Percentiles rank a stretch among this genome's conserved stretches.
phyloP scores from a whole-genome alignment of 2,888 invertebrate genomes.

The Miltochrista miniata region DNA sequence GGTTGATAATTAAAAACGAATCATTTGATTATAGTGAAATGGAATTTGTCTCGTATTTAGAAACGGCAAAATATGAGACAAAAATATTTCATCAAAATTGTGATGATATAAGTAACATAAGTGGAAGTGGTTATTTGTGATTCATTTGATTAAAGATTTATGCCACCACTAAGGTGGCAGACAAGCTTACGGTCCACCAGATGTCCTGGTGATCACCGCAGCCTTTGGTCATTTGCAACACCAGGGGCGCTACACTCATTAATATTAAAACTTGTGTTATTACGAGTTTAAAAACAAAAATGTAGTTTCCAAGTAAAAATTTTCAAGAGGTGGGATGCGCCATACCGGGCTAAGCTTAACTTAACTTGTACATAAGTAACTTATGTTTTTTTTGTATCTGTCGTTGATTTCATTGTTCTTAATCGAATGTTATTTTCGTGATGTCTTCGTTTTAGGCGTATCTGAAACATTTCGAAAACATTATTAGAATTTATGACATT shows the following conservation, averaged over 20 bases:
- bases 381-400: conserved; percentile 54
- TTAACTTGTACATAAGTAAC: conserved; percentile 64
- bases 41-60: background rate
- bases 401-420: conserved; percentile 61
- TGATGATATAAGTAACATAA: no score
- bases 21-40: background rate
- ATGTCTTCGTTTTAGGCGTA: conserved; percentile 70
- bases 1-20: no score
- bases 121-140: no score
- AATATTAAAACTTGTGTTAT: no score
- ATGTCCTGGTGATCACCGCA: no score
- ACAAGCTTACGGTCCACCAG: no score
- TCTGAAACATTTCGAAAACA: conserved; percentile 51
- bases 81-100: no score
- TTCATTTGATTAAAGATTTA: no score
- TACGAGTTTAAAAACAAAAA: background rate
- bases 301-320: conserved; percentile 19
- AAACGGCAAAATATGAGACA: no score
- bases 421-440: conserved; percentile 47
- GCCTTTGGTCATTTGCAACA: no score
- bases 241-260: no score
- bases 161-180: no score
- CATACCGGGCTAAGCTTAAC: conserved; percentile 54
- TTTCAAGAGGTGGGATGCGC: conserved; percentile 60
- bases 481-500: conserved; percentile 16